These are phyloP conservation scores for Aporophyla nigra DNA, from an alignment of 2,888 invertebrate genomes.

Conservation along the genomic window DNA sequence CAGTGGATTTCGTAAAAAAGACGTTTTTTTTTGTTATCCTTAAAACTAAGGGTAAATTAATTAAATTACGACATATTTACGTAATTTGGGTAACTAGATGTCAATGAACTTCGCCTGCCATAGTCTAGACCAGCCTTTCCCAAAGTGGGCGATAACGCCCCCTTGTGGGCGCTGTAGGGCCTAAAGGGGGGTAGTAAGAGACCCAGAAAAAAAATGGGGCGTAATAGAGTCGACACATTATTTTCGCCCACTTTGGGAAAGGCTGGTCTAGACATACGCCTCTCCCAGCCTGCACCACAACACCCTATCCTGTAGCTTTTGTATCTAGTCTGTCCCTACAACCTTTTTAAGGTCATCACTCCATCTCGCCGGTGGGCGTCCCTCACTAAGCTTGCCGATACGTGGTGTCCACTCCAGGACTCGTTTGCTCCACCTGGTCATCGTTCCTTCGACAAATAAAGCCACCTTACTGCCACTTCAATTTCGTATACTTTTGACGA, in stretches of 20 bases:
- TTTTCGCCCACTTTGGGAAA: no score
- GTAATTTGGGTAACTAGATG: no score
- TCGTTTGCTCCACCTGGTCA: no score
- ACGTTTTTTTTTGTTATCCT: background rate
- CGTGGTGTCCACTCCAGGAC: background rate
- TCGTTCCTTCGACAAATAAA: background rate
- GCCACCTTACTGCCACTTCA: background rate
- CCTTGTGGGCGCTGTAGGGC: no score
- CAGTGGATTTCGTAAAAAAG: background rate
- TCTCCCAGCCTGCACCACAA: background rate
- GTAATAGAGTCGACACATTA: no score
- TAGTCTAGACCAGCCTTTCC: background rate
- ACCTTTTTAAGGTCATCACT: background rate
- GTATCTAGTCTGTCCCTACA: background rate
- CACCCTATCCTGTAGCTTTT: no score
- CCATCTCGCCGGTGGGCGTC: background rate
- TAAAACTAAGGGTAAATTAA: background rate
- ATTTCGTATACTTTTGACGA: background rate
- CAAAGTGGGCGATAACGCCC: no score
- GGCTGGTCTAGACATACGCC: background rate
- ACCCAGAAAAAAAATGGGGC: no score
- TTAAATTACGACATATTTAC: background rate
- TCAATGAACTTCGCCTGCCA: background rate
- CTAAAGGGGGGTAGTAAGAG: no score
- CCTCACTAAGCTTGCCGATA: background rate